Conservation (phyloP, 2,113 vertebrate genomes). For the Dinomys branickii region DNA sequence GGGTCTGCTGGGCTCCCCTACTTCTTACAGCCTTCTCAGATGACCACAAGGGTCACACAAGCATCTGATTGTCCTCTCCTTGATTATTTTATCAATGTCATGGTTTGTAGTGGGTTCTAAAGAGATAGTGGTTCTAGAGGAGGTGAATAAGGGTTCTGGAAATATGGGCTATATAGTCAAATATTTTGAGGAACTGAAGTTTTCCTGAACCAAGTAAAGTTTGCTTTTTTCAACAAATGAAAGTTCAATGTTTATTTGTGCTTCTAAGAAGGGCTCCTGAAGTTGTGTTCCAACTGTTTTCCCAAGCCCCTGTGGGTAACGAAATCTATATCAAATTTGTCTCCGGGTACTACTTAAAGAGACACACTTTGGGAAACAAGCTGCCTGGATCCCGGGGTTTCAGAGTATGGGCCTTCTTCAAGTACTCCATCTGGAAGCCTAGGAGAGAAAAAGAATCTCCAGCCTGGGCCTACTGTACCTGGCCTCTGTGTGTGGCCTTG, state of each 20-base stretch:
- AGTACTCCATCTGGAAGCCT: no score
- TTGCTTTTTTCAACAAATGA: background rate
- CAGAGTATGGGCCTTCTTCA: background rate
- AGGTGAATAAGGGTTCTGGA: background rate
- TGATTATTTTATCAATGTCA: background rate
- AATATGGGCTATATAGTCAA: background rate
- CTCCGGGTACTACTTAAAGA: background rate
- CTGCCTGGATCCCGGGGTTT: background rate
- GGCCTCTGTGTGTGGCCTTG: background rate
- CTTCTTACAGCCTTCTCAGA: background rate
- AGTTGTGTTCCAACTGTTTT: background rate
- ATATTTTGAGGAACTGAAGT: background rate
- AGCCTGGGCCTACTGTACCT: background rate
- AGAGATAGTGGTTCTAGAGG: background rate
- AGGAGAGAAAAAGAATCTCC: background rate
- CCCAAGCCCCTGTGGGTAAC: background rate
- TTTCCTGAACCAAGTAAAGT: background rate
- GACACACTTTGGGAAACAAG: background rate
- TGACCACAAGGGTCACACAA: fast-evolving
- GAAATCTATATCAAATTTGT: background rate
- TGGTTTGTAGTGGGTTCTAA: background rate
- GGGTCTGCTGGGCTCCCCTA: background rate
- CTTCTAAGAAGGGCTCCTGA: background rate
- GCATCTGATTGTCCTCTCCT: background rate
- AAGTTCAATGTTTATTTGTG: background rate